Conservation (phyloP, 2,797 vertebrate species). For the Crenuchus spilurus region DNA sequence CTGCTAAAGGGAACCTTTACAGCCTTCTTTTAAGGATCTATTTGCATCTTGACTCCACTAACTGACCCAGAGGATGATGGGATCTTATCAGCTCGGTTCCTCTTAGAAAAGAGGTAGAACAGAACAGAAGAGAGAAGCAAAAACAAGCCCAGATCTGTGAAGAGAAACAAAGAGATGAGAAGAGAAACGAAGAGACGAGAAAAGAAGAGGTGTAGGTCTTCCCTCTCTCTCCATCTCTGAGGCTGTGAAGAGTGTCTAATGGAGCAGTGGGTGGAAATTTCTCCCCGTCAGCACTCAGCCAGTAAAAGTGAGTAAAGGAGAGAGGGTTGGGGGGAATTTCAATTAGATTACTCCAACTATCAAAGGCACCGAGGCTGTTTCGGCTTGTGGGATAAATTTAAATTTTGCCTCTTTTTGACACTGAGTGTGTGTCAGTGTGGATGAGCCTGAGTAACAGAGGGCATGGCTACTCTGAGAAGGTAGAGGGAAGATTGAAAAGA, state of each 20-base stretch:
- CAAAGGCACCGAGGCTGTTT: conserved; percentile 37
- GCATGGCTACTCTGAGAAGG: not conserved
- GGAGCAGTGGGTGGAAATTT: conserved; percentile 38
- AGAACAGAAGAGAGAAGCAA: not conserved
- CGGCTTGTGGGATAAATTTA: conserved; percentile 29
- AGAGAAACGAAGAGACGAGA: not conserved
- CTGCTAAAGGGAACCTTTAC: too few relatives aligned
- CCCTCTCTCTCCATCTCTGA: not conserved
- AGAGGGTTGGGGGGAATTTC: conserved; percentile 6
- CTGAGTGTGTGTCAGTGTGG: not conserved
- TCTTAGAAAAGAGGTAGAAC: not conserved
- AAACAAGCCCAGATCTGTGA: too few relatives aligned
- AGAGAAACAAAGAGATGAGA: not conserved
- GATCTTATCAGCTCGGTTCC: too few relatives aligned
- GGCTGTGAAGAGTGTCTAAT: not conserved
- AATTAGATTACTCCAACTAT: conserved; percentile 37
- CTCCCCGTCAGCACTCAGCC: conserved; percentile 29
- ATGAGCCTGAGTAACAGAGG: conserved; percentile 31
- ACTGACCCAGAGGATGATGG: too few relatives aligned
- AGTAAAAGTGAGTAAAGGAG: conserved; percentile 15
- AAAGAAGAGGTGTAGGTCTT: not conserved
- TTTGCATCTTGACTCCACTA: too few relatives aligned
- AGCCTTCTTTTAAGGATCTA: too few relatives aligned
- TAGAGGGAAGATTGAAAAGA: not conserved
- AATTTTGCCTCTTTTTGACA: conserved; percentile 20